Conservation (phyloP, 2,888 invertebrate species). For the Onthophagus sagittarius region DNA sequence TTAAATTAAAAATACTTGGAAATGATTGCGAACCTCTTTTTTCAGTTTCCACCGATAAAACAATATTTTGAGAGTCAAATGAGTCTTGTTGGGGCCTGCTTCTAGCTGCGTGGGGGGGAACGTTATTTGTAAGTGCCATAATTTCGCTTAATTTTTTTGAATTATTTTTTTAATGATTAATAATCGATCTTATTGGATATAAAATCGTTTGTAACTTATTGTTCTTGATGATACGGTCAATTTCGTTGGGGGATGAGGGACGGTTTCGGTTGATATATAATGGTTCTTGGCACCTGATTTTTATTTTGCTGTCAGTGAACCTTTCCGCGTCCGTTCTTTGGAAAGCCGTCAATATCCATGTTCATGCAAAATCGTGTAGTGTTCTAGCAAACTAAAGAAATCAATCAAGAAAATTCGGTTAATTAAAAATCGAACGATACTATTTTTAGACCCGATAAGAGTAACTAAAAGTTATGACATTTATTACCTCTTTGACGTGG, state of each 20-base stretch:
- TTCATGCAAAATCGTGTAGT: background rate
- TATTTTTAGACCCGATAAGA: background rate
- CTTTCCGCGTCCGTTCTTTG: background rate
- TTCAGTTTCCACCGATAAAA: slow-evolving; percentile 22
- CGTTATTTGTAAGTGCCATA: slow-evolving; percentile 12
- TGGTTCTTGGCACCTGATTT: background rate
- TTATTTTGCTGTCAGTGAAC: background rate
- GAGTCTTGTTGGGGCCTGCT: slow-evolving; percentile 7
- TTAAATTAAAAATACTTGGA: background rate
- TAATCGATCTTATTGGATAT: background rate
- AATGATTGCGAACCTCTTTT: slow-evolving; percentile 15
- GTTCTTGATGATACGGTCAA: background rate
- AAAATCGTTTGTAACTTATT: background rate
- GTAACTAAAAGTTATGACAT: background rate
- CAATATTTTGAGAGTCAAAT: slow-evolving; percentile 17
- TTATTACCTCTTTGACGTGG: background rate
- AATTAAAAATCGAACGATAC: background rate
- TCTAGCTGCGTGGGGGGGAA: background rate
- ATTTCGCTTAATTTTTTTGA: slow-evolving; percentile 3
- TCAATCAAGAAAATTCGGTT: background rate
- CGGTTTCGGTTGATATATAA: slow-evolving; percentile 1
- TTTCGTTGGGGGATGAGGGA: background rate
- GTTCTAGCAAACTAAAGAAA: background rate
- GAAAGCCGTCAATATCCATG: slow-evolving; percentile 1
- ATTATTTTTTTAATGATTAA: background rate